A percentile compares a stretch with the other conserved stretches of the same genome.
These are phyloP conservation scores for Drosophila lacicola DNA, from an alignment of 2,888 invertebrate genomes.

Conservation along the genomic window DNA sequence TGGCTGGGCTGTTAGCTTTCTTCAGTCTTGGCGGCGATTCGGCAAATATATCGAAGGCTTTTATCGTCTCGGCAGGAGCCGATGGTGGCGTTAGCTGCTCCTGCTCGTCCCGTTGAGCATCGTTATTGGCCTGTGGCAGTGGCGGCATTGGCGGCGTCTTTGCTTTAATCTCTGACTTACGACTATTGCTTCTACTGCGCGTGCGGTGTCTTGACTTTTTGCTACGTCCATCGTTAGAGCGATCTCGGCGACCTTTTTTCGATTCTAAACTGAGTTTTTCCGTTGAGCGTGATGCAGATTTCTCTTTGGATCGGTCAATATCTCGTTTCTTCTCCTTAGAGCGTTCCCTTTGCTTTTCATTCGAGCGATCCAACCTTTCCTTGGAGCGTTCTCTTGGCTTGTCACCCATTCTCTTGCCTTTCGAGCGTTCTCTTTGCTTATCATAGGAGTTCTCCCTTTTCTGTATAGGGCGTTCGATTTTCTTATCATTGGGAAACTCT, in stretches of 20 bases:
- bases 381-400: conserved; percentile 17
- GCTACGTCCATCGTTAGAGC: background rate
- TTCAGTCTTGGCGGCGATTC: conserved; percentile 76
- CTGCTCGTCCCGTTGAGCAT: conserved; percentile 1
- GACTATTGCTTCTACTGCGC: conserved; percentile 35
- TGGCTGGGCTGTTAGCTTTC: conserved; percentile 24
- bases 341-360: conserved; percentile 4
- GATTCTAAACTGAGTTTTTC: background rate
- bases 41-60: conserved; percentile 76
- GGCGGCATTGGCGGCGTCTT: conserved; percentile 57
- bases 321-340: conserved; percentile 10
- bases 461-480: conserved; percentile 1
- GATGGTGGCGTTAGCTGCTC: conserved; percentile 14
- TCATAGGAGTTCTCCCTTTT: conserved; percentile 7
- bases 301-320: conserved; percentile 11
- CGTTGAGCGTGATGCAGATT: background rate
- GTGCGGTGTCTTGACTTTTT: conserved; percentile 5
- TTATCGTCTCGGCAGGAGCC: conserved; percentile 10
- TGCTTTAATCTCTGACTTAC: conserved; percentile 22
- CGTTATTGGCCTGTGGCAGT: conserved; percentile 19
- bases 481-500: conserved; percentile 9
- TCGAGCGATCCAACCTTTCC: conserved; percentile 9
- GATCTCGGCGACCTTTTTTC: conserved; percentile 12
- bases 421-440: conserved; percentile 6
- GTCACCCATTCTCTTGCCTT: conserved; percentile 1